Evolutionary conservation across 2,888 invertebrate species (phyloP).

Genomic region (Heliconius sara): DNA sequence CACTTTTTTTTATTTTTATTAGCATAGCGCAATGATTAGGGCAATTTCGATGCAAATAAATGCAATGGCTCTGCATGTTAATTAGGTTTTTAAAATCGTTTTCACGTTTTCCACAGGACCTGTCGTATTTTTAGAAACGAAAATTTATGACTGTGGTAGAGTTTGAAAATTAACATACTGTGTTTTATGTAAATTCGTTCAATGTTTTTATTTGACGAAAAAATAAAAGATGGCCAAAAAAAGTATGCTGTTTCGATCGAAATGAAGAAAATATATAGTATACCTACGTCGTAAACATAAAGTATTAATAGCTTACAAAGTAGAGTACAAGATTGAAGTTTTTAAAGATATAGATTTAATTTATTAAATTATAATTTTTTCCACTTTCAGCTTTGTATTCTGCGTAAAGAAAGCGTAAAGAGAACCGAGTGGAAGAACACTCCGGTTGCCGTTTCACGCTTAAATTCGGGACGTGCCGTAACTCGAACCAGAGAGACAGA

Average conservation of each 20-base stretch:
- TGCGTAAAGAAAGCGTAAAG: too few relatives aligned
- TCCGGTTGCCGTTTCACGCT: too few relatives aligned
- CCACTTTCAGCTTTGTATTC: too few relatives aligned
- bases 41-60: background rate
- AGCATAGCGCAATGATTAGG: background rate
- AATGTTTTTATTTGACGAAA: constrained; percentile 4
- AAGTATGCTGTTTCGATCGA: background rate
- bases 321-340: too few relatives aligned
- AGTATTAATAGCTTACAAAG: background rate
- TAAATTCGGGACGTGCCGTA: too few relatives aligned
- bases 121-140: background rate
- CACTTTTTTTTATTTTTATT: background rate
- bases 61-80: constrained; percentile 4
- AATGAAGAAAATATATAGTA: background rate
- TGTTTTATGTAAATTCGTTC: background rate
- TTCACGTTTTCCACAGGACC: background rate
- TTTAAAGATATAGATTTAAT: too few relatives aligned
- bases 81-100: background rate
- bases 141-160: background rate
- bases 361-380: too few relatives aligned
- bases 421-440: too few relatives aligned
- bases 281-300: background rate
- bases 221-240: background rate
- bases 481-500: too few relatives aligned
- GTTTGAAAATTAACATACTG: constrained; percentile 1